Conservation (phyloP, 2,113 vertebrate species). For the Nettapus auritus region DNA sequence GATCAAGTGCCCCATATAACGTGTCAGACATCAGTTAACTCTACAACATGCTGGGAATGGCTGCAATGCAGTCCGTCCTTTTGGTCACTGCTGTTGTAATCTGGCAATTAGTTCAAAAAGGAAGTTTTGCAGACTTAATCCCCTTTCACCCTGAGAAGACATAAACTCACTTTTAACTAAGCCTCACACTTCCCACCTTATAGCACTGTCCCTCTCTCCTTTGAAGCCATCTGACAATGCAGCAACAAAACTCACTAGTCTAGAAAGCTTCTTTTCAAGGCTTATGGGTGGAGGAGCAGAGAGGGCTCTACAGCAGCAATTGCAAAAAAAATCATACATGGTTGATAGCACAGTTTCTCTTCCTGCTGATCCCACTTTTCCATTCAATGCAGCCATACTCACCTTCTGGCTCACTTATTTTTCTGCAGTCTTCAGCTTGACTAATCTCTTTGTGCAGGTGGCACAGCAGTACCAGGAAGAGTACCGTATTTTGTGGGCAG, state of each 20-base stretch:
- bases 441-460: not conserved
- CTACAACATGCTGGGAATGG: not conserved
- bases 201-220: not conserved
- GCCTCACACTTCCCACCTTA: not conserved
- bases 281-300: not conserved
- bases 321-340: not conserved
- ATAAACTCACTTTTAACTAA: not conserved
- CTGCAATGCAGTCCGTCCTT: not conserved
- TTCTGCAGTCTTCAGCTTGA: not conserved
- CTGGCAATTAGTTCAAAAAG: not conserved
- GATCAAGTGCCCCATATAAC: not conserved
- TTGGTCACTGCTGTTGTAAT: not conserved
- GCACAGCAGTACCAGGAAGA: not conserved
- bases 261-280: not conserved
- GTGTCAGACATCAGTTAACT: not conserved
- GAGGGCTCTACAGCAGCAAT: not conserved
- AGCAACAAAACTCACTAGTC: not conserved
- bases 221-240: not conserved
- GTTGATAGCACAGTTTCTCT: not conserved
- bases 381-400: not conserved
- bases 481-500: not conserved
- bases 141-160: not conserved
- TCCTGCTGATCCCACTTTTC: not conserved
- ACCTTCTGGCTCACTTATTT: not conserved
- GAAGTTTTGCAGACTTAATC: not conserved